Percentiles rank a stretch among this genome's conserved stretches.
Evolutionary conservation across 2,797 vertebrate genomes (phyloP).

Genomic region (Liasis olivaceus): DNA sequence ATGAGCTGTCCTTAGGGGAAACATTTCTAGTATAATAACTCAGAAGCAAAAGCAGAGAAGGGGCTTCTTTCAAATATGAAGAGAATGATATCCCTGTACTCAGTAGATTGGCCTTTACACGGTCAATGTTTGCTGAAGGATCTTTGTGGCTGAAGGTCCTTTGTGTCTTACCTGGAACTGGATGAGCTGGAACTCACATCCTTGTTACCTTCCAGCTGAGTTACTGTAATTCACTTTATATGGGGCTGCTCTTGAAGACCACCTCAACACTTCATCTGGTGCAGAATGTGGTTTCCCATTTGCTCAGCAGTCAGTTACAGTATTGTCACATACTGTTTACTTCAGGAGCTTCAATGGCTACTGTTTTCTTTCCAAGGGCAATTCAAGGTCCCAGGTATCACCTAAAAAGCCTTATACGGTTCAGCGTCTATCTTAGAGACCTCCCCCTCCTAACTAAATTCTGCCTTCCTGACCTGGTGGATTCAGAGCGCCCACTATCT

Average conservation of each 20-base stretch:
- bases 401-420: background rate
- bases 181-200: background rate
- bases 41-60: background rate
- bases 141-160: background rate
- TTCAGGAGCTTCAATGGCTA: background rate
- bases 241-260: background rate
- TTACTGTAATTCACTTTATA: background rate
- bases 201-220: background rate
- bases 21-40: background rate
- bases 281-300: background rate
- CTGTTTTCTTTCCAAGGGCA: background rate
- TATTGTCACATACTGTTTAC: background rate
- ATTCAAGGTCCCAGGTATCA: background rate
- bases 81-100: background rate
- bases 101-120: background rate
- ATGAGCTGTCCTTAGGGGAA: background rate
- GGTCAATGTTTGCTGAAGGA: background rate
- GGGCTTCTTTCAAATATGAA: background rate
- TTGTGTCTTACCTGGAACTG: background rate
- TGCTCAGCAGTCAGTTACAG: too few species aligned
- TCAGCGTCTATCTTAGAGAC: background rate
- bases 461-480: background rate
- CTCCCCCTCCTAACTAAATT: background rate
- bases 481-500: background rate
- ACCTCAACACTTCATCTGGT: background rate